Base-by-base conservation (phyloP, 2,888 invertebrate species). In the Hololepta plana region DNA sequence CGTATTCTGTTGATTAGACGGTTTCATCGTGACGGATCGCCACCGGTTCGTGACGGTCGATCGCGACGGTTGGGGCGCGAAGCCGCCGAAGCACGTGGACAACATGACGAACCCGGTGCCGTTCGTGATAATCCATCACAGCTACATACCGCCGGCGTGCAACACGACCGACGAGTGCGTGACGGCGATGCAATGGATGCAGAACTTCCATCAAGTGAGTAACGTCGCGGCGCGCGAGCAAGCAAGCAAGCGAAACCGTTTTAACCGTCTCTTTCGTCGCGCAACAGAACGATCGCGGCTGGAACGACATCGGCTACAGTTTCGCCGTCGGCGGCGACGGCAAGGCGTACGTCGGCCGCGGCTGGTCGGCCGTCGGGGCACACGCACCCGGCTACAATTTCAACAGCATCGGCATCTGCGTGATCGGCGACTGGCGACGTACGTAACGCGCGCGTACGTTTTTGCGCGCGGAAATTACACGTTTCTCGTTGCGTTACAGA, bases 251-350 rank as follows among this genome's bases (percentile, higher is more conserved):
- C n/a, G n/a, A n/a, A n/a, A n/a, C n/a, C n/a, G n/a, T n/a, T n/a
- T n/a, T n/a, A n/a, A n/a, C n/a, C n/a, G n/a, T n/a, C n/a, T n/a
- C 15, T 4, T 28, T 28, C 9, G n/a, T n/a, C n/a, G n/a, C n/a
- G n/a, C n/a, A n/a, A n/a, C 23, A 38, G 38, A 23, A 33, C 29
- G 47, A 55, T 32, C 56, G 57, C 23, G 60, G 55, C 1, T 77
- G 75, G 74, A 67, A 64, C 28, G 76, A 77, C 43, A 72, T 77
- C 41, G 77, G 76, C 14, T 64, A 49, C 44, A 76, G 70, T 45
- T 81, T 77, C 47, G 67, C 64, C 21, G 62, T 77, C 15, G 79
- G 80, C 3, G 69, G 74, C 12, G 77, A 80, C 38, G 75, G 74
- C 1, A 56, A 60, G 8, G 72, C 64, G 4, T 80, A 76, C 48